Base-by-base conservation (phyloP, 2,888 invertebrate genomes). In the Drosophila acutilabella region DNA sequence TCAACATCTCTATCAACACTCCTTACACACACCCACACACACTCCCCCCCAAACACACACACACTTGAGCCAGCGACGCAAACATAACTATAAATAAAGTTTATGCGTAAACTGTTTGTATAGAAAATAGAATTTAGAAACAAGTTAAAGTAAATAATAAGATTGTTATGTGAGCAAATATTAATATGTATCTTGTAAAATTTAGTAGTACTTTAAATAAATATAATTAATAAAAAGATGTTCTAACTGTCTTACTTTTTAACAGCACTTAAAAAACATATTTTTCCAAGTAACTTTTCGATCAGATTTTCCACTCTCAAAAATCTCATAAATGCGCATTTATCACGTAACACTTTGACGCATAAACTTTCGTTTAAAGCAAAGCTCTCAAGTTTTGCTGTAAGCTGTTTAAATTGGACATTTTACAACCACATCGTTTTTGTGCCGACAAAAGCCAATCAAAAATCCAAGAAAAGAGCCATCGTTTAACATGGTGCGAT, bases 331-430 rank as follows among this genome's bases (percentile, higher is more conserved):
- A 30, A 30, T 47, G 8, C 14, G 2, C 30, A 47, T 23, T 47
- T 30, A 26, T 52, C 33, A 13, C 16, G 16, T 44, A 18, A 40
- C 16, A 1, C 20, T 18, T 14, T 7, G 8, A 23, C 42, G 18
- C 36, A 64, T 70, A 42, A 64, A 51, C 64, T 11, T 5, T 7
- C 13, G 10, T 0, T 4, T 5, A 7, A 16, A 5, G 14, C 10
- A 33, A 47, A 47, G 7, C 10, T 10, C 1, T 33, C 56, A 50
- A 68, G 50, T 50, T 48, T 59, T 60, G 26, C 42, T 38, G 33
- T 78, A 58, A 68, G 69, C 62, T 50, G 47, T 56, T 72, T 64
- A 61, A 40, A 78, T 74, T 74, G 58, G 62, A 50, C 42, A 20
- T 62, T 20, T 52, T 47, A 30, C 30, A 30, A 30, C 36, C 36